phyloP scores from a whole-genome alignment of 2,888 invertebrate species.

The Ditula angustiorana region DNA sequence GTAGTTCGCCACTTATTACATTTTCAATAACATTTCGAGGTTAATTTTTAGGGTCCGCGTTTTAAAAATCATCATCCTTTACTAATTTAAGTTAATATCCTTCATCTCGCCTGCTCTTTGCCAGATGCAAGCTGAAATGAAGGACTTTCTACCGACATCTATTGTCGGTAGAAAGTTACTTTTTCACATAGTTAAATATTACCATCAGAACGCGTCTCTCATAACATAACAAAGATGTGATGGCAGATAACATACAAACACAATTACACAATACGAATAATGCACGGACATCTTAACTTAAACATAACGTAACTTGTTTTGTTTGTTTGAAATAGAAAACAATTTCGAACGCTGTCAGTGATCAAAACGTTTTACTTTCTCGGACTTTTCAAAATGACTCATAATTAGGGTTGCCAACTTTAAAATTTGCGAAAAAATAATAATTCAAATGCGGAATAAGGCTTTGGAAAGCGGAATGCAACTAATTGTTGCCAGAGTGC shows the following conservation, averaged over 20 bases:
- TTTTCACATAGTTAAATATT: slow-evolving; percentile 29
- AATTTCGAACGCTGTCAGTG: neutral
- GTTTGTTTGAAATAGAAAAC: slow-evolving; percentile 17
- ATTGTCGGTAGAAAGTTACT: slow-evolving; percentile 11
- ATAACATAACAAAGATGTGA: slow-evolving; percentile 28
- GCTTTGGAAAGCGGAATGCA: no score
- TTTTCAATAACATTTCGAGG: no score
- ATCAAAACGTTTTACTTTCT: slow-evolving; percentile 25
- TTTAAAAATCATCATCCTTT: no score
- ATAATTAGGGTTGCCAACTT: no score
- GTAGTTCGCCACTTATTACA: neutral
- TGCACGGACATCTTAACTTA: slow-evolving; percentile 22
- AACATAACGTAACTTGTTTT: slow-evolving; percentile 27
- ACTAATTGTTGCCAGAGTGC: no score
- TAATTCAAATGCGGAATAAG: no score
- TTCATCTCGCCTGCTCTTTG: neutral
- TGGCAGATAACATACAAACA: slow-evolving; percentile 30
- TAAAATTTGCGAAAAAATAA: no score
- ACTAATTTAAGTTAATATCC: no score
- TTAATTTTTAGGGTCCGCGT: no score
- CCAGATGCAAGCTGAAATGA: neutral
- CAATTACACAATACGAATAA: slow-evolving; percentile 28
- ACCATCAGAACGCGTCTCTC: slow-evolving; percentile 17
- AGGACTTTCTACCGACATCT: neutral
- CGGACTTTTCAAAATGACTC: slow-evolving; percentile 14